These are phyloP conservation scores for Lycia hirtaria DNA, from an alignment of 2,888 invertebrate species.

Conservation along the genomic window DNA sequence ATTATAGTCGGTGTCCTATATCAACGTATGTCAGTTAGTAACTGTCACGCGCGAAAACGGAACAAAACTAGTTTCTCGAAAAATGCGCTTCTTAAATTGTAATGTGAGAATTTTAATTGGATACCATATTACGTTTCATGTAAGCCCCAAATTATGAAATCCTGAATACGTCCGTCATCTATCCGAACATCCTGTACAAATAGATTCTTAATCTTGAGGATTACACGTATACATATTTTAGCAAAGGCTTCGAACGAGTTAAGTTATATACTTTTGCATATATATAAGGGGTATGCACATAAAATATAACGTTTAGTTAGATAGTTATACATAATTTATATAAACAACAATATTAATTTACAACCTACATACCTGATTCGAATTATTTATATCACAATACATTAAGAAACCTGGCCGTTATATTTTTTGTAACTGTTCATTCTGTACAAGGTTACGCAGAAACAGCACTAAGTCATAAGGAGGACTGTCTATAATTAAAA, in stretches of 20 bases:
- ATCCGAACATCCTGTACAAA: not conserved
- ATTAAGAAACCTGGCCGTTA: conserved; percentile 63
- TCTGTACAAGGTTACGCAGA: not conserved
- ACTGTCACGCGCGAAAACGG: too few species aligned
- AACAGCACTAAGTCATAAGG: too few species aligned
- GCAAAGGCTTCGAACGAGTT: conserved; percentile 14
- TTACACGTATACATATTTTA: conserved; percentile 14
- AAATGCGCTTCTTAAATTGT: too few species aligned
- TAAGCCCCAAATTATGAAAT: too few species aligned
- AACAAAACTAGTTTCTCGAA: too few species aligned
- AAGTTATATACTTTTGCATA: not conserved
- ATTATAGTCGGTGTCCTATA: too few species aligned
- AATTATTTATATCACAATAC: conserved; percentile 50
- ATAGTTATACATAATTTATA: conserved; percentile 51
- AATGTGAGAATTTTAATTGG: too few species aligned
- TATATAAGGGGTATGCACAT: not conserved
- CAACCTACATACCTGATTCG: conserved; percentile 45
- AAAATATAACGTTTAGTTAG: conserved; percentile 44
- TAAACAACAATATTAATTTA: conserved; percentile 50
- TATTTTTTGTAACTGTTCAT: not conserved
- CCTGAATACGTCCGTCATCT: not conserved
- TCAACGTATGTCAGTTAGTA: too few species aligned
- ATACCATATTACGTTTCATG: too few species aligned
- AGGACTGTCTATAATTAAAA: too few species aligned
- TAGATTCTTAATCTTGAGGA: conserved; percentile 1